A percentile compares a stretch with the other conserved stretches of the same genome.
Conservation (phyloP, 2,113 vertebrate genomes). For the Balaenoptera acutorostrata region DNA sequence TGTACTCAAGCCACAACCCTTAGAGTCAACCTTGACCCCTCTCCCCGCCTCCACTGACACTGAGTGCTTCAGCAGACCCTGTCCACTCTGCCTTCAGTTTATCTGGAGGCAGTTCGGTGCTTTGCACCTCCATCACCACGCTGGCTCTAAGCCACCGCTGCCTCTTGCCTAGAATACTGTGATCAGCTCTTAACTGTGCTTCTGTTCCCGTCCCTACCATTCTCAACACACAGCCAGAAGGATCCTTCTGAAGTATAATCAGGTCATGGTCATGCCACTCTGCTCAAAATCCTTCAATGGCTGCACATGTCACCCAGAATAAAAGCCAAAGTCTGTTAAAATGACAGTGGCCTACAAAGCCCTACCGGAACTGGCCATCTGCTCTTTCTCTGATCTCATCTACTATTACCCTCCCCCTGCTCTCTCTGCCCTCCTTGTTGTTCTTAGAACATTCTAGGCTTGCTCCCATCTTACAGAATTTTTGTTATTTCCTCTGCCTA, state of each 20-base stretch:
- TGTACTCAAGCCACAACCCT: background rate
- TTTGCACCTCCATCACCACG: background rate
- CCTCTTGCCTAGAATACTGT: background rate
- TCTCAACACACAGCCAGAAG: background rate
- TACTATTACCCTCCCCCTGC: background rate
- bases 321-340: background rate
- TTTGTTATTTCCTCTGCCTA: background rate
- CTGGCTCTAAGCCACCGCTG: background rate
- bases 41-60: background rate
- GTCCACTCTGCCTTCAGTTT: background rate
- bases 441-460: background rate
- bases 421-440: background rate
- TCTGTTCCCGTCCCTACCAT: background rate
- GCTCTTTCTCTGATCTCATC: background rate
- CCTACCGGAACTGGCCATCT: background rate
- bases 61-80: background rate
- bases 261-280: background rate
- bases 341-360: background rate
- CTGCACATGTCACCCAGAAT: background rate
- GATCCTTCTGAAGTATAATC: background rate
- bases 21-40: background rate
- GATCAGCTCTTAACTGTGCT: background rate
- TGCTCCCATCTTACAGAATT: background rate
- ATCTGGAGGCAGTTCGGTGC: background rate
- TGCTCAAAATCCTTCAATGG: background rate